Conservation (phyloP, 2,113 vertebrate species). For the Apistogramma diplotaenia region DNA sequence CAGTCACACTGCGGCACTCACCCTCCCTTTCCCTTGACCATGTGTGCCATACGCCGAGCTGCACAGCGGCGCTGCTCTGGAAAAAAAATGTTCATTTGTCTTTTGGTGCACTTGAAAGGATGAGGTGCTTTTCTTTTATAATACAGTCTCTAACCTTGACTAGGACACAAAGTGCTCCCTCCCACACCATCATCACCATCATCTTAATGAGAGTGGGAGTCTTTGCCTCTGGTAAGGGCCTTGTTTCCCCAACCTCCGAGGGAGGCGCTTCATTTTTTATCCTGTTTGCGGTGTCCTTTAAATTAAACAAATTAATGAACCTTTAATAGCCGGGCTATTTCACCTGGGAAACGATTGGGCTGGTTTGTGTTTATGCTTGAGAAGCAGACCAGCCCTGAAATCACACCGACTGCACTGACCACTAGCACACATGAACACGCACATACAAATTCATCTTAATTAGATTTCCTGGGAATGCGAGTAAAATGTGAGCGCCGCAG, state of each 20-base stretch:
- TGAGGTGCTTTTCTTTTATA: conserved; percentile 41
- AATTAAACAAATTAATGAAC: conserved; percentile 78
- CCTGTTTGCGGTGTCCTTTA: conserved; percentile 72
- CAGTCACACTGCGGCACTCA: not conserved
- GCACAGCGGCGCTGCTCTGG: not conserved
- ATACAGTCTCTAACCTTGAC: conserved; percentile 73
- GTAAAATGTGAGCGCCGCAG: not conserved
- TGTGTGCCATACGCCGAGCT: not conserved
- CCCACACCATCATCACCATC: conserved; percentile 68
- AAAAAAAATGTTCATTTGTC: conserved; percentile 19
- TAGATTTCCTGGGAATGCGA: conserved; percentile 22
- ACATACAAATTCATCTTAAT: conserved; percentile 19
- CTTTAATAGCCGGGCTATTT: conserved; percentile 64
- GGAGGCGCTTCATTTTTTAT: conserved; percentile 59
- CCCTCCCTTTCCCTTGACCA: not conserved
- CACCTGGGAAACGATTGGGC: conserved; percentile 39
- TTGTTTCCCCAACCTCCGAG: conserved; percentile 52
- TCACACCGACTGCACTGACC: conserved; percentile 23
- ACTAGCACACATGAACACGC: not conserved
- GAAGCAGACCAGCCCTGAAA: conserved; percentile 21
- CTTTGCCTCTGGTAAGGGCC: conserved; percentile 74
- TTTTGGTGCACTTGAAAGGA: conserved; percentile 27
- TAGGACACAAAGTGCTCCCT: conserved; percentile 66
- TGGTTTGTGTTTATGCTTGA: conserved; percentile 6
- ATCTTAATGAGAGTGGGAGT: conserved; percentile 77